Percentiles rank a stretch among this genome's conserved stretches.
These are phyloP conservation scores for Polyodon spathula DNA, from an alignment of 2,113 vertebrate genomes.

Conservation along the genomic window DNA sequence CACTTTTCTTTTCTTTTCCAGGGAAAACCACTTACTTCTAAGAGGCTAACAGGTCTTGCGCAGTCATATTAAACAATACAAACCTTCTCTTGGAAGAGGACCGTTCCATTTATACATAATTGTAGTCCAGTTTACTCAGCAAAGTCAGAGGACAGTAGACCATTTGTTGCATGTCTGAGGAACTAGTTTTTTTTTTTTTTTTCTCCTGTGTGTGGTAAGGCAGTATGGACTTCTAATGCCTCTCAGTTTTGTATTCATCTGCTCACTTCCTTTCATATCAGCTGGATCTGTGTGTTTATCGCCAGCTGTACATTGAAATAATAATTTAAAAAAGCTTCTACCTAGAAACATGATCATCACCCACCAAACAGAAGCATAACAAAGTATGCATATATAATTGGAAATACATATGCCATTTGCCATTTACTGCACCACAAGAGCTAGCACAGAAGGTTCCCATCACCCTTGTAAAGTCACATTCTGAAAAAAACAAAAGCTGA, in stretches of 20 bases:
- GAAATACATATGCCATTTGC: conserved; percentile 66
- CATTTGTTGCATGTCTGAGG: conserved; percentile 85
- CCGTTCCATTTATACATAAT: conserved; percentile 65
- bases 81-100: conserved; percentile 63
- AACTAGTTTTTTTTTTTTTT: conserved; percentile 56
- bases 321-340: conserved; percentile 59
- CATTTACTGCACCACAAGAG: conserved; percentile 75
- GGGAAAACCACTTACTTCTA: conserved; percentile 76
- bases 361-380: conserved; percentile 67
- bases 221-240: conserved; percentile 59
- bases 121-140: conserved; percentile 64
- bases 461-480: conserved; percentile 68
- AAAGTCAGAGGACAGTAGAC: conserved; percentile 61
- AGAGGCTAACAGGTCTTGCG: conserved; percentile 80
- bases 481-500: conserved; percentile 50
- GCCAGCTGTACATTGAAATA: conserved; percentile 67
- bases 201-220: conserved; percentile 59
- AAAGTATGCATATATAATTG: conserved; percentile 52
- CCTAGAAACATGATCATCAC: conserved; percentile 48
- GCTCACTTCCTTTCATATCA: conserved; percentile 59
- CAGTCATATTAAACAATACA: conserved; percentile 78
- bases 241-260: conserved; percentile 51
- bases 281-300: conserved; percentile 59
- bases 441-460: conserved; percentile 73
- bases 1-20: conserved; percentile 57